These are phyloP conservation scores for Margaritifera margaritifera DNA, from an alignment of 2,888 invertebrate species.

Conservation along the genomic window DNA sequence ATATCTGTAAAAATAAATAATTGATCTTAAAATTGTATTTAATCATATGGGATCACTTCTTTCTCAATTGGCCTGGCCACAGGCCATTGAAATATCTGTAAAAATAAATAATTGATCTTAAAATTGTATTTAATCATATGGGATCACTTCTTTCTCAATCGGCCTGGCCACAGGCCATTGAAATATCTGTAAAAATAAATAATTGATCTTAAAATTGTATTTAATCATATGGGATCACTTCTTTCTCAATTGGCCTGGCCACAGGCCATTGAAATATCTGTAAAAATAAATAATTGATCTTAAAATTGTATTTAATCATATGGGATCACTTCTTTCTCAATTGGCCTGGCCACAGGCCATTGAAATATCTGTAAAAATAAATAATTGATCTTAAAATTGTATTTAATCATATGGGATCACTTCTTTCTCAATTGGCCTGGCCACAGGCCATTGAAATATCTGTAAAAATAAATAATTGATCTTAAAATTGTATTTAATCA, in stretches of 20 bases:
- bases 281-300: conserved; percentile 12
- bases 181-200: conserved; percentile 71
- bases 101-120: conserved; percentile 4
- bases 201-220: too few species aligned
- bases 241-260: conserved; percentile 79
- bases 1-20: conserved; percentile 64
- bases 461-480: too few species aligned
- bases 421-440: conserved; percentile 78
- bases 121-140: too few species aligned
- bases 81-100: conserved; percentile 80
- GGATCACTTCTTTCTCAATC: conserved; percentile 79
- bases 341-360: conserved; percentile 81
- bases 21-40: too few species aligned
- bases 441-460: conserved; percentile 81
- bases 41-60: too few species aligned
- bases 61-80: conserved; percentile 79
- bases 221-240: too few species aligned
- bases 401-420: too few species aligned
- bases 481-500: too few species aligned
- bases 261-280: conserved; percentile 81
- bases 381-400: too few species aligned
- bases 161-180: conserved; percentile 82
- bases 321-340: conserved; percentile 80
- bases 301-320: too few species aligned
- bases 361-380: too few species aligned